Conservation (phyloP, 2,113 vertebrate genomes). For the Daphoenositta chrysoptera region DNA sequence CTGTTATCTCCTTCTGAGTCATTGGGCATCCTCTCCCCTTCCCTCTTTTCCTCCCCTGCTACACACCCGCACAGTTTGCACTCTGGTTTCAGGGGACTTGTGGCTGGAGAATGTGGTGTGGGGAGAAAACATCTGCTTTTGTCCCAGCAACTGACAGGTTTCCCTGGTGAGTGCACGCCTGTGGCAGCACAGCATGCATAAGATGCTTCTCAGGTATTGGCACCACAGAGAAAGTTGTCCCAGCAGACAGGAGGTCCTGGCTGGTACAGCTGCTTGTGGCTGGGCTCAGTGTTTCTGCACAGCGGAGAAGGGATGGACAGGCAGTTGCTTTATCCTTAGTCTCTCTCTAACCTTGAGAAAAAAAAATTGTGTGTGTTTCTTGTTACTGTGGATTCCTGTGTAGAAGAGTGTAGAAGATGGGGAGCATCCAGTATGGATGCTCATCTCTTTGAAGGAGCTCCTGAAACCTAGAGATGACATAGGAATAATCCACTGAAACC, state of each 20-base stretch:
- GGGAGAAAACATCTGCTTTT: neutral
- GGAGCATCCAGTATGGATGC: neutral
- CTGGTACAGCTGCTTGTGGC: neutral
- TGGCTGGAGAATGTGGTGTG: rapidly evolving
- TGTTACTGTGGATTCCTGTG: neutral
- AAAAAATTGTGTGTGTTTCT: neutral
- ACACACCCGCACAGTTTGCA: neutral
- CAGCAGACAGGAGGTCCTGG: neutral
- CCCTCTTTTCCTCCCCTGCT: neutral
- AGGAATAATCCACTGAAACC: neutral
- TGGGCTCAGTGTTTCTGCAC: neutral
- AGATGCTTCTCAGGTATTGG: neutral
- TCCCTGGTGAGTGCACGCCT: neutral
- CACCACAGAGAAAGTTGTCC: neutral
- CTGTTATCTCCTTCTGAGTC: constrained; percentile 34
- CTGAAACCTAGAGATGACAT: neutral
- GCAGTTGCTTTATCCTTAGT: neutral
- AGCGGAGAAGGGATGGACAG: neutral
- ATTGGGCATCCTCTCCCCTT: neutral
- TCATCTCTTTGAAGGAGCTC: neutral
- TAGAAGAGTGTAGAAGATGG: neutral
- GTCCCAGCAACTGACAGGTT: neutral
- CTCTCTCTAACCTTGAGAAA: neutral
- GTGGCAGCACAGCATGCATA: neutral
- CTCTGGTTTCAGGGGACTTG: neutral